Conservation (phyloP, 2,797 vertebrate genomes). For the Octomys mimax region DNA sequence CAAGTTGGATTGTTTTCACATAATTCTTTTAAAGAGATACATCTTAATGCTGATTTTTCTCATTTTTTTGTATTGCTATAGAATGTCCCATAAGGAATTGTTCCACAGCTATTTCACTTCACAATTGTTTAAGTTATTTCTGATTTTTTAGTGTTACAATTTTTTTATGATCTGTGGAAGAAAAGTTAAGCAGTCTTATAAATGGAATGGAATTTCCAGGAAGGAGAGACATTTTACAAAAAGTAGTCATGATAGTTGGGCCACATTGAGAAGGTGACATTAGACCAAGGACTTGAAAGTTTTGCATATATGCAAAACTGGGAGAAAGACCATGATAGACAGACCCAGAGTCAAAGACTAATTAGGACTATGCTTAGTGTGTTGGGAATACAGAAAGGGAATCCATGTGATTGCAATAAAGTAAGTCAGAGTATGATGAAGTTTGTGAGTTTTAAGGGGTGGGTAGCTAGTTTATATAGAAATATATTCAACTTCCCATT, state of each 20-base stretch:
- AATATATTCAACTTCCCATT: not conserved
- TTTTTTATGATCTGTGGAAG: not conserved
- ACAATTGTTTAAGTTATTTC: not conserved
- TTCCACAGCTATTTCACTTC: not conserved
- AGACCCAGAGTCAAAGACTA: not conserved
- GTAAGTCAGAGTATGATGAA: not conserved
- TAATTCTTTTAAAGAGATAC: not conserved
- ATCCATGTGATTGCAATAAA: not conserved
- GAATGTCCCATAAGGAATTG: not conserved
- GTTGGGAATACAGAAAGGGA: not conserved
- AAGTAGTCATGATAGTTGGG: not conserved
- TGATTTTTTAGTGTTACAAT: not conserved
- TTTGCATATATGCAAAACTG: not conserved
- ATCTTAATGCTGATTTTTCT: constrained; percentile 3
- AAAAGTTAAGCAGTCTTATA: not conserved
- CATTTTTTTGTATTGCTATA: not conserved
- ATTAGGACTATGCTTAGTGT: not conserved
- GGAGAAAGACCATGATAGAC: not conserved
- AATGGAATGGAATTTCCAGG: not conserved
- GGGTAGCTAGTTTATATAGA: not conserved
- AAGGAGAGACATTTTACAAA: not conserved
- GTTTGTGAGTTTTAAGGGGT: not conserved
- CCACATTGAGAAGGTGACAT: not conserved
- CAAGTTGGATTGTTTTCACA: not conserved
- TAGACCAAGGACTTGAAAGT: not conserved